Evolutionary conservation across 2,888 invertebrate genomes (phyloP), one percentile per base, ranked within the genome.

Genomic region (Chromoteleia sp.): DNA sequence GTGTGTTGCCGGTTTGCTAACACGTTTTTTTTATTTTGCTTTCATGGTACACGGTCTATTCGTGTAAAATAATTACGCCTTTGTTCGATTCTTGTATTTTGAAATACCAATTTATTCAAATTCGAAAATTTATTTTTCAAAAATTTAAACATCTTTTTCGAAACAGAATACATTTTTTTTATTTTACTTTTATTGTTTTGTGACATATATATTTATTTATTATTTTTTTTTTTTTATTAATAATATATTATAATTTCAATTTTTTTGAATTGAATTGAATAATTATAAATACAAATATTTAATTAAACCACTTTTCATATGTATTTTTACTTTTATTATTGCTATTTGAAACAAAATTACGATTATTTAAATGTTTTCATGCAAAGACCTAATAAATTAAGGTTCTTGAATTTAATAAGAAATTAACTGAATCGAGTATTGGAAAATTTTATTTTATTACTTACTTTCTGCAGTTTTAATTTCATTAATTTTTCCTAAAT

Each of bases 1-100:
- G n/a, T n/a, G n/a, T 96, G 90, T 92, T 94, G 91, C 96, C 96
- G 96, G 97, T 97, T 96, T 90, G 92, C 84, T 80, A 84, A 83
- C 74, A 61, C 56, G 25, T 68, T 59, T 84, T 76, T 79, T 67
- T 77, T 79, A 52, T 77, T 78, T 67, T 77, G 45, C 50, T 78
- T 78, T 67, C 63, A 41, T 25, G 0, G 36, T 21, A n/a, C 29
- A 43, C 14, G 39, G 6, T 19, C n/a, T 56, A 12, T 33, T 36
- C 21, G 25, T 29, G 56, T 21, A 63, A 63, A 61, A n/a, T n/a
- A 50, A 45, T 50, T 17, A 7, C 50, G n/a, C 29, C 29, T 43
- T 59, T 15, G 1, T 7, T 48, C 14, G 1, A 12, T 29, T 59
- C 25, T 25, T 65, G n/a, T n/a, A 43, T 41, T 15, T 17, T 21